Evolutionary conservation across 2,113 vertebrate species (phyloP), one percentile per base, ranked within the genome.

Genomic region (Chloebia gouldiae): DNA sequence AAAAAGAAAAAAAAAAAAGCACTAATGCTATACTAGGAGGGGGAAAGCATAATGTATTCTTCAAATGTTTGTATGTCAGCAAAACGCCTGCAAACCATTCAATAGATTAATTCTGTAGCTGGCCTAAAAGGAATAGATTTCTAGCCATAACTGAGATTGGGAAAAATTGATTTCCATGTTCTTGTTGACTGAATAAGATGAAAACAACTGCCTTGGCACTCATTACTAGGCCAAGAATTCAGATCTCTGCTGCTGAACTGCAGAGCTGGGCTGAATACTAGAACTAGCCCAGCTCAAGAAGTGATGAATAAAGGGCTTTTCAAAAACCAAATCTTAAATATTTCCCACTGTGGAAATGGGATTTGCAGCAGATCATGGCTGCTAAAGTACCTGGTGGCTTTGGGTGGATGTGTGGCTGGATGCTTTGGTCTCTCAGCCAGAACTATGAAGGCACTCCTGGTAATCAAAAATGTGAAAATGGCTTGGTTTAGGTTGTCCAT

Each of bases 151-250:
- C 98, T 95, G 97, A 98, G 97, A 98, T 97, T 97, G 98, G 98
- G 96, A 96, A 97, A 98, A 98, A 98, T 98, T 98, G 98, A 98
- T 98, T 98, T 98, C 98, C 96, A 95, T 97, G 98, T 98, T 98
- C 96, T 97, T 96, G 95, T 97, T 97, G 97, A 98, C 98, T 96
- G 98, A 98, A 97, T 97, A 97, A 98, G 97, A 98, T 97, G 97
- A 98, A 97, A 98, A 95, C 95, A 92, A 94, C 81, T 90, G 92
- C 94, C 96, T 95, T 93, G 95, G 97, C 94, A 86, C 92, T 96
- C 86, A 44, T 91, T 96, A 88, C 95, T 66, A 53, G 81, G 94
- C 83, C 95, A 90, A 88, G 95, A 94, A 96, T 95, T 96, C 77
- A 79, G 94, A 95, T 92, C 88, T 84, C 50, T 91, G 70, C 76